These are phyloP conservation scores for Dendropsophus ebraccatus DNA, from an alignment of 2,113 vertebrate genomes.

Conservation along the genomic window DNA sequence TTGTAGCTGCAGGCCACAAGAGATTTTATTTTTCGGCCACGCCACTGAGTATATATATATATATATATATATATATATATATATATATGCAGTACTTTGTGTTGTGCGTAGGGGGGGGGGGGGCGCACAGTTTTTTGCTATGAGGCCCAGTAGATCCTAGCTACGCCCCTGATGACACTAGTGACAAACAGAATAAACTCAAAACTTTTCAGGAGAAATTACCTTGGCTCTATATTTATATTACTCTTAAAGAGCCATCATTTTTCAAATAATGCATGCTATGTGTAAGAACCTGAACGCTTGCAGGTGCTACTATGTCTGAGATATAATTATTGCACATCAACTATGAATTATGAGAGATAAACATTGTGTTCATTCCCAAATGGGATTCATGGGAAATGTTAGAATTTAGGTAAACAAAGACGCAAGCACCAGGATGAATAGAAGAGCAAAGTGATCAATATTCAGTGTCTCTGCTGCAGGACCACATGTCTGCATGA, in stretches of 20 bases:
- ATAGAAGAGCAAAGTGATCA: slow-evolving; percentile 42
- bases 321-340: neutral
- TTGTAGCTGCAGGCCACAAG: too few relatives aligned
- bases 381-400: slow-evolving; percentile 1
- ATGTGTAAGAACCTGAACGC: neutral
- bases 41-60: too few relatives aligned
- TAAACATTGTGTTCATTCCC: slow-evolving; percentile 9
- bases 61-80: too few relatives aligned
- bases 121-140: too few relatives aligned
- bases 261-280: neutral
- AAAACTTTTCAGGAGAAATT: too few relatives aligned
- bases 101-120: too few relatives aligned
- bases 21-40: too few relatives aligned
- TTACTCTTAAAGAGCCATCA: neutral
- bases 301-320: neutral
- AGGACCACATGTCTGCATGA: slow-evolving; percentile 44
- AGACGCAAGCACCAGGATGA: slow-evolving; percentile 28
- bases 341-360: neutral
- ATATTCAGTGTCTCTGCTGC: slow-evolving; percentile 54
- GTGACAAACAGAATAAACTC: too few relatives aligned
- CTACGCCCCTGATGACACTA: too few relatives aligned
- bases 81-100: too few relatives aligned
- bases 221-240: neutral
- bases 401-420: slow-evolving; percentile 30
- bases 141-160: too few relatives aligned